Conservation (phyloP, 35 echinoderm and acorn worm species). For the Apostichopus parvimensis region DNA sequence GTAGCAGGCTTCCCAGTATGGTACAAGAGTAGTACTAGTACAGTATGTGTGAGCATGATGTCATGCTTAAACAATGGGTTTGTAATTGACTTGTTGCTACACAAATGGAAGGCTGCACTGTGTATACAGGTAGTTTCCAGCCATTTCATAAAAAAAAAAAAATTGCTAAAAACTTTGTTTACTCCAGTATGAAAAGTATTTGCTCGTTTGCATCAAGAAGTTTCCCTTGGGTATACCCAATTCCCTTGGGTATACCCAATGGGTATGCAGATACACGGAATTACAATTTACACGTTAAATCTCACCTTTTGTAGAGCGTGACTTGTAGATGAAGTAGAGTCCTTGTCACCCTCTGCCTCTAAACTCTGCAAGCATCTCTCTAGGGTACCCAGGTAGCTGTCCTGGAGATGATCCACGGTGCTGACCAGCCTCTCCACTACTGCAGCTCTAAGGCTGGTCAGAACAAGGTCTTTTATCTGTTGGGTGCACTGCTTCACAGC, state of each 20-base stretch:
- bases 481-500: constrained; percentile 86
- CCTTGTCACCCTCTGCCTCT: constrained; percentile 73
- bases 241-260: too few species aligned
- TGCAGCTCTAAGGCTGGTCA: constrained; percentile 70
- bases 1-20: too few species aligned
- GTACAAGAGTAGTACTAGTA: too few species aligned
- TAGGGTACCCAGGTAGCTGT: constrained; percentile 96
- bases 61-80: too few species aligned
- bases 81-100: too few species aligned
- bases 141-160: background rate
- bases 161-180: too few species aligned
- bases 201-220: too few species aligned
- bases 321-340: constrained; percentile 77
- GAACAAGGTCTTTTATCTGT: constrained; percentile 89
- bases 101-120: too few species aligned
- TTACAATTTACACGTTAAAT: background rate
- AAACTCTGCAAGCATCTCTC: constrained; percentile 90
- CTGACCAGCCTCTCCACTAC: constrained; percentile 90
- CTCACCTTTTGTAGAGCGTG: constrained; percentile 86
- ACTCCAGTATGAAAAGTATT: too few species aligned
- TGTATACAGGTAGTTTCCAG: background rate
- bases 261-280: background rate
- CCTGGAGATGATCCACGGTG: constrained; percentile 84
- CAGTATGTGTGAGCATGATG: too few species aligned
- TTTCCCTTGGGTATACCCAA: too few species aligned